Base-by-base conservation (phyloP, 2,888 invertebrate species). In the Dysmachus trigonus region DNA sequence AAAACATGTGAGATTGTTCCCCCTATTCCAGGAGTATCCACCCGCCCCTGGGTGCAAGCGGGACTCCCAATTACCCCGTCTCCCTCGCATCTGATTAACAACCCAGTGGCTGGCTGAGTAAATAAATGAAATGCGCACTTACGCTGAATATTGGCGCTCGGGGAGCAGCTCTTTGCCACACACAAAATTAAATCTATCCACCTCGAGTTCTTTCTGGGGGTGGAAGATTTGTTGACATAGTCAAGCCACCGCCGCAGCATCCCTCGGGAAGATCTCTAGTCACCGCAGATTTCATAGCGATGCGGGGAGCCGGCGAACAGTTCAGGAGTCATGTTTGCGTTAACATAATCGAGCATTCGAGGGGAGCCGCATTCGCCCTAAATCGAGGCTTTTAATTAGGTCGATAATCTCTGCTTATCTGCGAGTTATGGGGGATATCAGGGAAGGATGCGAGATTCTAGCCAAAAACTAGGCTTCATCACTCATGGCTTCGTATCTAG, bases 101-200 rank as follows among this genome's bases (percentile, higher is more conserved):
- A 8, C 73, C 31, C 18, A 5, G 31, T 7, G 33, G 73, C 33
- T 73, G 31, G 31, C 18, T 73, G 31, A 6, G 10, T 73, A 73
- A 73, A 73, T 73, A 73, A 73, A 73, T 73, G 73, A 31, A 33
- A 73, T 30, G 31, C 73, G 33, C 73, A 73, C 31, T 73, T 73
- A 73, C 31, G 33, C 10, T 62, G 62, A 62, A 62, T 22, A 62
- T 62, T 62, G 18, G 62, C 62, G 62, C 62, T 62, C 1, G 18
- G 62, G 62, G 62, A 62, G 22, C 62, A 62, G 22, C 22, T 62
- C 62, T 22, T 27, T 62, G 18, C 62, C 27, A 10, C 62, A 22
- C 22, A 62, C 22, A 62, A 62, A 62, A 62, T 62, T 62, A 62
- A 62, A 62, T 62, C 62, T 62, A 62, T 62, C 62, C 53, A 15